phyloP scores from a whole-genome alignment of 2,797 vertebrate genomes.

The Hyperoplus immaculatus region DNA sequence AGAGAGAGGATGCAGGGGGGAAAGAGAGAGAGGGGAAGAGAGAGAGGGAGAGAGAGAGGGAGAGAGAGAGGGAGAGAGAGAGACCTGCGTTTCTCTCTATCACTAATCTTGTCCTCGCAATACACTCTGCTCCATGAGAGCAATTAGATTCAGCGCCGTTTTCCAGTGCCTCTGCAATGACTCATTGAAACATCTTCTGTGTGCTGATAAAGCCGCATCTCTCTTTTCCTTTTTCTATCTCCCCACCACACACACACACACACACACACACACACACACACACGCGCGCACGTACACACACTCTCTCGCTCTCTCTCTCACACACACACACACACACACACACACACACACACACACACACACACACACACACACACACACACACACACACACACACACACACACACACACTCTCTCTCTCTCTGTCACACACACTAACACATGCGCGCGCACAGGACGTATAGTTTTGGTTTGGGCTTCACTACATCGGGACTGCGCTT shows the following conservation, averaged over 20 bases:
- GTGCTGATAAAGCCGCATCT: constrained; percentile 72
- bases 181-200: constrained; percentile 78
- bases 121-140: constrained; percentile 79
- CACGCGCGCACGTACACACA: not conserved
- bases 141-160: constrained; percentile 85
- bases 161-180: constrained; percentile 78
- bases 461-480: constrained; percentile 71
- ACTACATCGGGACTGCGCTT: constrained; percentile 75
- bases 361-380: too few relatives aligned
- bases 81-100: constrained; percentile 79
- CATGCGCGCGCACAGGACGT: constrained; percentile 36
- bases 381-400: too few relatives aligned
- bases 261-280: not conserved
- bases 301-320: not conserved
- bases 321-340: not conserved
- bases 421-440: not conserved
- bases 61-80: constrained; percentile 49
- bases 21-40: constrained; percentile 4
- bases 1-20: too few relatives aligned
- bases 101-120: constrained; percentile 85
- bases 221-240: constrained; percentile 43
- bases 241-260: constrained; percentile 20
- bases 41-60: constrained; percentile 51
- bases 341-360: too few relatives aligned
- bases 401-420: not conserved